Conservation (phyloP, 2,113 vertebrate genomes). For the Python bivittatus region DNA sequence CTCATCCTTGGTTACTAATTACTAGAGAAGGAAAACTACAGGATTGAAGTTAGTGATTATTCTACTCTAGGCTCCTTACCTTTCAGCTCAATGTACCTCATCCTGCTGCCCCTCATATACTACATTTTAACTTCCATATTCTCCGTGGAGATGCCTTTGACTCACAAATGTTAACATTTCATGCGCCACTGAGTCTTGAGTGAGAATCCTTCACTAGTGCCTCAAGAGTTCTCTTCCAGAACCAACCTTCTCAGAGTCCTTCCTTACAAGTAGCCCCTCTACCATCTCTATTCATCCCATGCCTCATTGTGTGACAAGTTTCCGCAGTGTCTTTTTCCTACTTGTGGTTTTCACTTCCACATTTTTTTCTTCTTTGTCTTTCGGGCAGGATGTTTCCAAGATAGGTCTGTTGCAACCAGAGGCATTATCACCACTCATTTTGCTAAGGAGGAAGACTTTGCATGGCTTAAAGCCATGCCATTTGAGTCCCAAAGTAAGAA, state of each 20-base stretch:
- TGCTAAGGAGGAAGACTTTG: background rate
- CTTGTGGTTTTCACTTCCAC: conserved; percentile 52
- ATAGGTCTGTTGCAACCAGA: background rate
- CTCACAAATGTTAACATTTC: background rate
- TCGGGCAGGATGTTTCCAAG: background rate
- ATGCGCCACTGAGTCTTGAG: too few relatives aligned
- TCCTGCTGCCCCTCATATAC: background rate
- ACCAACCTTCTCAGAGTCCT: background rate
- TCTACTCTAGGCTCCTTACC: accelerated
- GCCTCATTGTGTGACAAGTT: background rate
- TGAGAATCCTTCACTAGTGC: background rate
- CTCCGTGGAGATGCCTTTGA: background rate
- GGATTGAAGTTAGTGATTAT: background rate
- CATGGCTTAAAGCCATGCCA: background rate
- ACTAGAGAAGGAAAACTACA: accelerated
- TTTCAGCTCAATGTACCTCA: background rate
- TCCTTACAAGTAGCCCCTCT: background rate
- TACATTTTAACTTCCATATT: background rate
- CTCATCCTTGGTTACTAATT: background rate
- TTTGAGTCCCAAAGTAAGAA: background rate
- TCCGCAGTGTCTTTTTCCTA: conserved; percentile 39
- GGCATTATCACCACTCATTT: accelerated
- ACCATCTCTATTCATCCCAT: background rate
- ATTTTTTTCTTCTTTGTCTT: conserved; percentile 25
- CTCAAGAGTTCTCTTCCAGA: background rate